phyloP scores from a whole-genome alignment of 2,113 vertebrate species.

The Beaufortia kweichowensis region DNA sequence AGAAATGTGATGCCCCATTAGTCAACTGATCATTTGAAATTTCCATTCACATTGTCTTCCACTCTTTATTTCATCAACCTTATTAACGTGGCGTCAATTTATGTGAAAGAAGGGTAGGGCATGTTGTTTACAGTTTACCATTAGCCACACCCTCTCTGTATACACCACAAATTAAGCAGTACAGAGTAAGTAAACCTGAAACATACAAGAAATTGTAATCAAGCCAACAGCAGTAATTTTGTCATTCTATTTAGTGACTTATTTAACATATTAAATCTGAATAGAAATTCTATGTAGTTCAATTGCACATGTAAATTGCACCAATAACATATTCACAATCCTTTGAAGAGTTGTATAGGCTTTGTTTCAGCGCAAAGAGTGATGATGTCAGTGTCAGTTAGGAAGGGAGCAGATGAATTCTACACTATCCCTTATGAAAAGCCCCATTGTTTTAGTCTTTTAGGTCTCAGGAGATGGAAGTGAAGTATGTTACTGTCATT shows the following conservation, averaged over 20 bases:
- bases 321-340: not conserved
- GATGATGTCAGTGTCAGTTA: slow-evolving; percentile 42
- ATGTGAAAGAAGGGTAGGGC: not conserved
- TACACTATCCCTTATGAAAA: slow-evolving; percentile 15
- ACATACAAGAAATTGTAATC: not conserved
- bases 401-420: slow-evolving; percentile 29
- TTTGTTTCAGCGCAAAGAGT: not conserved
- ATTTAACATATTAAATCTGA: too few species aligned
- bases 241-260: not conserved
- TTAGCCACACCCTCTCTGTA: not conserved
- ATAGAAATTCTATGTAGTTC: too few species aligned
- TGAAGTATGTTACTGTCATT: not conserved
- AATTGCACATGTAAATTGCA: not conserved
- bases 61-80: not conserved
- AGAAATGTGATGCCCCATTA: slow-evolving; percentile 6
- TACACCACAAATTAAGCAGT: not conserved
- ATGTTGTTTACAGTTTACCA: not conserved
- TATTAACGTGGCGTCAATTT: slow-evolving; percentile 19
- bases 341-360: not conserved
- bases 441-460: slow-evolving; percentile 45
- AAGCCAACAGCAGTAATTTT: not conserved
- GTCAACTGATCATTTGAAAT: slow-evolving; percentile 10
- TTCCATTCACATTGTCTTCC: not conserved
- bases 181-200: not conserved
- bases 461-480: not conserved